These are phyloP conservation scores for Pterostichus madidus DNA, from an alignment of 2,888 invertebrate genomes.

Conservation along the genomic window DNA sequence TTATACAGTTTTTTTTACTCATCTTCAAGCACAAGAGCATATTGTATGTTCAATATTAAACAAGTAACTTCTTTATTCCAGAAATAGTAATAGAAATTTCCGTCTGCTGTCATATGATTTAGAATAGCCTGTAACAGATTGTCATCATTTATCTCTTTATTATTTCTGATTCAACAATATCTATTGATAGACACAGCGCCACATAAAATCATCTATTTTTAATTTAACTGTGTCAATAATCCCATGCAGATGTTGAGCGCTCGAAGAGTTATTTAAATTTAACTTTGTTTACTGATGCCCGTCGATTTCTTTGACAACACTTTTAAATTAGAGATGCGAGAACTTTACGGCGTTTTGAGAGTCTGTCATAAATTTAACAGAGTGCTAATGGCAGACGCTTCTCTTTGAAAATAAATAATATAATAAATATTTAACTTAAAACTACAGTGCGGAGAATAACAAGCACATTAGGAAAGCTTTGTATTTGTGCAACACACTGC, in stretches of 20 bases:
- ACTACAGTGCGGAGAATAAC: not conserved
- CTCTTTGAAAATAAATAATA: not conserved
- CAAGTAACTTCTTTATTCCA: too few species aligned
- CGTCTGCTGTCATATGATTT: too few species aligned
- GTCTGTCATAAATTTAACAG: slow-evolving; percentile 24
- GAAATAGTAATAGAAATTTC: too few species aligned
- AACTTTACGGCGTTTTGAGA: not conserved
- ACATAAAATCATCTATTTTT: slow-evolving; percentile 44
- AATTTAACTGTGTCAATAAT: slow-evolving; percentile 60
- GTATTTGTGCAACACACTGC: slow-evolving; percentile 1
- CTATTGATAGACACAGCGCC: not conserved
- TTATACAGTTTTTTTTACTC: too few species aligned
- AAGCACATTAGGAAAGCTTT: not conserved
- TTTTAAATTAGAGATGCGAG: slow-evolving; percentile 49
- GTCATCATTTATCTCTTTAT: too few species aligned
- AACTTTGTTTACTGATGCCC: slow-evolving; percentile 57
- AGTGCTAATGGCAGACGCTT: slow-evolving; percentile 14
- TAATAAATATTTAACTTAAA: slow-evolving; percentile 20
- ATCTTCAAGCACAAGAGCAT: too few species aligned
- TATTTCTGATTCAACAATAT: not conserved
- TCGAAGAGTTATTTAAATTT: slow-evolving; percentile 55
- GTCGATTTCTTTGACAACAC: slow-evolving; percentile 58
- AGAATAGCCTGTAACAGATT: not conserved
- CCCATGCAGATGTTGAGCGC: slow-evolving; percentile 46
- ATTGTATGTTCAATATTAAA: too few species aligned